These are phyloP conservation scores for Achatina immaculata DNA, from an alignment of 1,140 invertebrate genomes.

Conservation along the genomic window DNA sequence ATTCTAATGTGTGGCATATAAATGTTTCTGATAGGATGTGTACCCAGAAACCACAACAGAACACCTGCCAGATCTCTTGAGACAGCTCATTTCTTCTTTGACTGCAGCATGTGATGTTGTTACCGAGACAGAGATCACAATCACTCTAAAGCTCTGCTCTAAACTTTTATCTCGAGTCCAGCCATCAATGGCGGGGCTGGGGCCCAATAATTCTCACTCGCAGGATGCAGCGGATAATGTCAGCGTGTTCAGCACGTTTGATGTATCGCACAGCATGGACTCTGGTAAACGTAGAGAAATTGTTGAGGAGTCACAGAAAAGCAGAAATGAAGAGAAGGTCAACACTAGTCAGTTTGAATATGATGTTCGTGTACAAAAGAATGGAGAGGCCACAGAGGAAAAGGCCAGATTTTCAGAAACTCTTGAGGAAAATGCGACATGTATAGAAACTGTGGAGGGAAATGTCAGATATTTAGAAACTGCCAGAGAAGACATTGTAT, in stretches of 20 bases:
- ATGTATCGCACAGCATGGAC: not conserved
- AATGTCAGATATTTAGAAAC: no score
- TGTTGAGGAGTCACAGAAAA: not conserved
- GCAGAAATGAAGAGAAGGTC: not conserved
- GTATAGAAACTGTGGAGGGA: not conserved
- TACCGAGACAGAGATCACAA: constrained; percentile 77
- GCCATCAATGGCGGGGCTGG: constrained; percentile 73
- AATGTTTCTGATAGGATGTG: constrained; percentile 75
- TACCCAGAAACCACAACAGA: constrained; percentile 85
- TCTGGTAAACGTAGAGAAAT: not conserved
- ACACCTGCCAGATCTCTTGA: constrained; percentile 82
- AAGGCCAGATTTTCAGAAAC: no score
- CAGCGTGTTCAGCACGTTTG: constrained; percentile 29
- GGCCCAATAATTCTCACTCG: constrained; percentile 25
- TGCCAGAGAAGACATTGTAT: no score
- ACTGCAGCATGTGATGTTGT: constrained; percentile 76
- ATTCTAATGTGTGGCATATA: not conserved
- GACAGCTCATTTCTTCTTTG: constrained; percentile 76
- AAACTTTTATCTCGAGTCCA: constrained; percentile 85
- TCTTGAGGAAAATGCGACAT: not conserved
- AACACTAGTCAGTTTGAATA: not conserved
- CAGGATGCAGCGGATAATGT: constrained; percentile 21
- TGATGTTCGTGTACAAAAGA: not conserved
- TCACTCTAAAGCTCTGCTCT: constrained; percentile 79
- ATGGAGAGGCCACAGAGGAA: not conserved